Conservation (phyloP, 2,113 vertebrate species). For the Sylvilagus bachmani region DNA sequence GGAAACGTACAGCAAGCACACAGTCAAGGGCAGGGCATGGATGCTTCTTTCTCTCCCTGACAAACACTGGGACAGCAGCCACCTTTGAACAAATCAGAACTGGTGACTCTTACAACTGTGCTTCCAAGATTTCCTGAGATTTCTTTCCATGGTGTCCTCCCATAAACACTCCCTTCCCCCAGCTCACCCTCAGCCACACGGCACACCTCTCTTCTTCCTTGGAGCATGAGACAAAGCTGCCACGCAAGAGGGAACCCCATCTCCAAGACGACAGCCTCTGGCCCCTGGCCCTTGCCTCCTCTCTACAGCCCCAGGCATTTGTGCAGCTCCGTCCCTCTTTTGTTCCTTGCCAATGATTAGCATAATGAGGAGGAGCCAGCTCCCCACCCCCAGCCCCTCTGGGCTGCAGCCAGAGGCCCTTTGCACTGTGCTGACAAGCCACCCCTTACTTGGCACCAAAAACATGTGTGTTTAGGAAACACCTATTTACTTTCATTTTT, state of each 20-base stretch:
- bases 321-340: neutral
- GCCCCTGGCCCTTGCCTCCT: neutral
- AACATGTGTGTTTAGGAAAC: neutral
- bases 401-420: no score
- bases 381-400: neutral
- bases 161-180: neutral
- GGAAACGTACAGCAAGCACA: no score
- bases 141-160: neutral
- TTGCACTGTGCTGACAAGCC: neutral
- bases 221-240: neutral
- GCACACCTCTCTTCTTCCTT: neutral
- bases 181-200: neutral
- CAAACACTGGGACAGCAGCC: conserved; percentile 39
- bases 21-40: no score
- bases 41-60: neutral
- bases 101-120: conserved; percentile 43
- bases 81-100: conserved; percentile 49
- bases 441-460: neutral
- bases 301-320: neutral
- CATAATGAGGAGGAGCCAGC: neutral
- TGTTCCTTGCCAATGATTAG: neutral
- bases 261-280: neutral
- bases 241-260: neutral
- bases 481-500: neutral
- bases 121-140: neutral